Evolutionary conservation across 2,113 vertebrate genomes (phyloP).

Genomic region (Brachirus orientalis): DNA sequence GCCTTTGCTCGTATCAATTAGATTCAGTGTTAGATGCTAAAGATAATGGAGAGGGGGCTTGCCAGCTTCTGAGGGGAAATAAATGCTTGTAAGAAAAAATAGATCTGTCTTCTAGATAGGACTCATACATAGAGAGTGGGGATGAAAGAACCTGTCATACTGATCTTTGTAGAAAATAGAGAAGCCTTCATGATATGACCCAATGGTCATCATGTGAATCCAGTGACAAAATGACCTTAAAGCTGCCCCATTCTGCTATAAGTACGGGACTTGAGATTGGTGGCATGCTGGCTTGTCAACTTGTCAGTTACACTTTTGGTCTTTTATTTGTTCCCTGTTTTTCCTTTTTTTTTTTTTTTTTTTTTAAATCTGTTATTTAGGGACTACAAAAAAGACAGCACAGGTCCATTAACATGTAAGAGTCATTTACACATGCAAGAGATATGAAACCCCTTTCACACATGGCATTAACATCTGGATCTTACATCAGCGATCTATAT

Average conservation of each 20-base stretch:
- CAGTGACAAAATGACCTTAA: background rate
- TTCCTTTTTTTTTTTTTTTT: no score
- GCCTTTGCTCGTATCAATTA: background rate
- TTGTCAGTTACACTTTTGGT: no score
- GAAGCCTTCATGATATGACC: background rate
- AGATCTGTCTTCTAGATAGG: background rate
- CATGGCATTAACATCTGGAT: no score
- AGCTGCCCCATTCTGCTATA: background rate
- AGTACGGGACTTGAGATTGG: background rate
- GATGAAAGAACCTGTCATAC: background rate
- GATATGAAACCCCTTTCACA: background rate
- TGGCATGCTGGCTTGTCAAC: background rate
- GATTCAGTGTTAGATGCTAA: background rate
- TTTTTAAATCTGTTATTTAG: no score
- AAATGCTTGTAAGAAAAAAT: no score
- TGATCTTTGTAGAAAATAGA: background rate
- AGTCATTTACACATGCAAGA: background rate
- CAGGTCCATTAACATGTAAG: no score
- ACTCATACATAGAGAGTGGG: background rate
- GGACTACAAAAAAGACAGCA: no score
- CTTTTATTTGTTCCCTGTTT: no score
- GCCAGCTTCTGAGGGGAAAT: background rate
- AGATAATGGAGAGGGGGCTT: background rate
- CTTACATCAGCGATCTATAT: no score
- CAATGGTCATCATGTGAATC: background rate